These are phyloP conservation scores for Mohoua ochrocephala DNA, from an alignment of 2,113 vertebrate genomes.

Conservation along the genomic window DNA sequence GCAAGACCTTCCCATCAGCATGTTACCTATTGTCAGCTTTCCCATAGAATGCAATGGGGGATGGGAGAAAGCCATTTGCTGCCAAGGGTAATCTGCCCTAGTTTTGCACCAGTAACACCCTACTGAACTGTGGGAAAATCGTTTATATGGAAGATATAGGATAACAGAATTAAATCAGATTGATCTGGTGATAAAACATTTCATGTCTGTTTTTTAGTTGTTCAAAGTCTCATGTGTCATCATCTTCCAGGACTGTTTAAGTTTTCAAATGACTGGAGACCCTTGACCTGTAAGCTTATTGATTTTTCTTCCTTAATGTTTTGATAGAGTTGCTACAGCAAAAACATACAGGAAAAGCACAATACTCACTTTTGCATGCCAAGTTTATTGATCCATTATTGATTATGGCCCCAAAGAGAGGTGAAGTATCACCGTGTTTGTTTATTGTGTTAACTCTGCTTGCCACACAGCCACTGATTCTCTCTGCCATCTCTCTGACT, in stretches of 20 bases:
- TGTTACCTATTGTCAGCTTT: slow-evolving; percentile 9
- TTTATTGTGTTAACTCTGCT: background rate
- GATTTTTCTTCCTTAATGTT: background rate
- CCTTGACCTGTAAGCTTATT: background rate
- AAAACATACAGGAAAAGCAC: background rate
- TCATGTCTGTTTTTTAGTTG: background rate
- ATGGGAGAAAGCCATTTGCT: background rate
- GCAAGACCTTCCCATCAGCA: background rate
- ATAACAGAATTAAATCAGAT: background rate
- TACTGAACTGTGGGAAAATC: background rate
- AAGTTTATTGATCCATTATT: background rate
- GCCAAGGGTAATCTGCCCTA: background rate
- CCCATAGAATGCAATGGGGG: background rate
- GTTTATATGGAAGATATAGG: background rate
- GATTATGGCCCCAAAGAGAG: background rate
- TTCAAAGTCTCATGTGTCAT: background rate
- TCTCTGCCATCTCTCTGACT: background rate
- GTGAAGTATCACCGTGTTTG: background rate
- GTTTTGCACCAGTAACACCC: background rate
- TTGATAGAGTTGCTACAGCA: background rate
- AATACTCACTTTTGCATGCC: background rate
- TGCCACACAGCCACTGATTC: background rate
- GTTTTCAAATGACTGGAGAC: background rate
- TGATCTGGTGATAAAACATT: background rate
- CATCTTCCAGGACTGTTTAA: background rate